Conservation (phyloP, 2,113 vertebrate species). For the Fregata magnificens region DNA sequence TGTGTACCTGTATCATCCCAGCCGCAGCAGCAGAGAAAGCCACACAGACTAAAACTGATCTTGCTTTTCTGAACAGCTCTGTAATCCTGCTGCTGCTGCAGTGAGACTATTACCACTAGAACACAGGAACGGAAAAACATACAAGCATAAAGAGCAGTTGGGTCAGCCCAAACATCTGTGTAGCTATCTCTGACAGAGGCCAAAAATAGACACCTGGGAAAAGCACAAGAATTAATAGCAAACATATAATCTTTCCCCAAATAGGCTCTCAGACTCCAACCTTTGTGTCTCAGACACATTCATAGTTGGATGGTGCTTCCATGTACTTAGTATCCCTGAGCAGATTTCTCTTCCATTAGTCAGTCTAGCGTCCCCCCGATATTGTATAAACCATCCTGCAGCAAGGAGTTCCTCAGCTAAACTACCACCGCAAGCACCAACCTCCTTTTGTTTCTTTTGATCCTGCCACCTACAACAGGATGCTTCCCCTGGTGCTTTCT, state of each 20-base stretch:
- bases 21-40: neutral
- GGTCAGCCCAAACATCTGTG: neutral
- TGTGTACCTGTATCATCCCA: neutral
- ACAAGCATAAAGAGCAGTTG: neutral
- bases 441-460: neutral
- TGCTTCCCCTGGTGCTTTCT: neutral
- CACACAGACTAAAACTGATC: neutral
- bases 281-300: neutral
- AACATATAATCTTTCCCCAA: neutral
- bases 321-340: neutral
- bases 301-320: neutral
- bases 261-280: neutral
- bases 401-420: neutral
- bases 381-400: neutral
- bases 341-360: neutral
- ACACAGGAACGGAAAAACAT: neutral
- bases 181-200: neutral
- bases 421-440: neutral
- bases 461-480: neutral
- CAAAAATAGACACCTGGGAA: neutral
- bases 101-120: neutral
- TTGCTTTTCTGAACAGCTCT: neutral
- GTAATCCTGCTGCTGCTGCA: neutral
- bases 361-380: neutral
- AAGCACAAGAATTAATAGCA: neutral